These are phyloP conservation scores for Lamellibrachia columna DNA, from an alignment of 2,888 invertebrate genomes.

Conservation along the genomic window DNA sequence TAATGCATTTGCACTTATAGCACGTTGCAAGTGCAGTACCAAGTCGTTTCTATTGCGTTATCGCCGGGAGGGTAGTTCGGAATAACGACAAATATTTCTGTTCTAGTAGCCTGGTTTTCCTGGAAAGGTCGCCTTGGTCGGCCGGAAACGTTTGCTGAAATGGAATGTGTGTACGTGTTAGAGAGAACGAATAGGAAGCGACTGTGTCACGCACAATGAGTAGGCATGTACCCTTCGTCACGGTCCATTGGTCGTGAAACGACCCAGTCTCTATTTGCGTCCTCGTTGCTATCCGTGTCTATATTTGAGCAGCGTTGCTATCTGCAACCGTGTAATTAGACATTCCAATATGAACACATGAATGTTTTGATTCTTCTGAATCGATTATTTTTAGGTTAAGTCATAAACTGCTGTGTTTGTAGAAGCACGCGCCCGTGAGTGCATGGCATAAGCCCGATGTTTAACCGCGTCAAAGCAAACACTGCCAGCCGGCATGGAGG, in stretches of 20 bases:
- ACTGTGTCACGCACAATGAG: neutral
- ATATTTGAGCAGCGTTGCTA: neutral
- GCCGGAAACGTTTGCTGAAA: neutral
- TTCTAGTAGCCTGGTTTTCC: neutral
- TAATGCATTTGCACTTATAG: neutral
- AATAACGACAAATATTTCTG: neutral
- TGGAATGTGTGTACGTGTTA: neutral
- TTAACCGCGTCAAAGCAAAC: neutral
- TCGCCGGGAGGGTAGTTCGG: neutral
- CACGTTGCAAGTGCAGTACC: neutral
- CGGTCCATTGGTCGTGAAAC: neutral
- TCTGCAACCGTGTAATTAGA: neutral
- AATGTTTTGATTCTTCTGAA: constrained; percentile 4
- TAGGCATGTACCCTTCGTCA: neutral
- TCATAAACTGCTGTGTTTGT: neutral
- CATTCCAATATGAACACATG: neutral
- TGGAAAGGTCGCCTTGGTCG: neutral
- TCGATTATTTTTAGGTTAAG: constrained; percentile 12
- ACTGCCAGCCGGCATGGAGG: neutral
- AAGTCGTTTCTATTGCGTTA: neutral
- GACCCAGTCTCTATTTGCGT: neutral
- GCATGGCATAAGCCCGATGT: neutral
- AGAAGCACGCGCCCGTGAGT: neutral
- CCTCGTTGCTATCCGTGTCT: neutral
- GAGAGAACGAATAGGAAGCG: neutral